Evolutionary conservation across 2,888 invertebrate species (phyloP), one percentile per base, ranked within the genome.

Genomic region (Chrysolina oricalcia): DNA sequence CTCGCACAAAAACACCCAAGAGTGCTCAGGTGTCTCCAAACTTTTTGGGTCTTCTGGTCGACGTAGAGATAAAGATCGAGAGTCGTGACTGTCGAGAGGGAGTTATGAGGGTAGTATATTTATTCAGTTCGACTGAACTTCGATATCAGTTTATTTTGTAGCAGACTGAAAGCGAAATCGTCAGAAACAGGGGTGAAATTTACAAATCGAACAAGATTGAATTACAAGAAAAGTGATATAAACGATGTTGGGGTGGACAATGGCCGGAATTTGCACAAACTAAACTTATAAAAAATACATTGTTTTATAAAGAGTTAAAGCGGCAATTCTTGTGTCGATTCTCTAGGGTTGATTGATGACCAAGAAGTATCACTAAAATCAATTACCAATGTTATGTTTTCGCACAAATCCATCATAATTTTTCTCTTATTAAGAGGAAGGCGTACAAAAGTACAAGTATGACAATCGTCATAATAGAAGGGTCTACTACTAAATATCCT

Each of bases 11-110:
- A 35, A 35, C 35, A 35, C 8, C 8, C 8, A 6, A 15, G 6
- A 46, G 46, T 46, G 46, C 15, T 13, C 13, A n/a, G 5, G 13
- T 13, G n/a, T 13, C n/a, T 72, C 17, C 41, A 40, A 68, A 50
- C 70, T 73, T 71, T 80, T 77, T 73, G 59, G 62, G 43, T 50
- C 56, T 73, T 41, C 80, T 79, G 79, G 63, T 35, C 35, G 48
- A 72, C 72, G 70, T 43, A 73, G 73, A 72, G 72, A 70, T 70
- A 40, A 65, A 69, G 69, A 75, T 75, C 72, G 53, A 53, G 65
- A 69, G 64, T 23, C 65, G 71, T 21, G 68, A 72, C 72, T 72
- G 70, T 65, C 59, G 75, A 53, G 46, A 56, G 69, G 65, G 48
- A 68, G 66, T 66, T 75, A 56, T 56, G 68, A 69, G 53, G 50